Evolutionary conservation across 1,140 invertebrate species (phyloP), one percentile per base, ranked within the genome.

Genomic region (Rhagoletis zephyria): DNA sequence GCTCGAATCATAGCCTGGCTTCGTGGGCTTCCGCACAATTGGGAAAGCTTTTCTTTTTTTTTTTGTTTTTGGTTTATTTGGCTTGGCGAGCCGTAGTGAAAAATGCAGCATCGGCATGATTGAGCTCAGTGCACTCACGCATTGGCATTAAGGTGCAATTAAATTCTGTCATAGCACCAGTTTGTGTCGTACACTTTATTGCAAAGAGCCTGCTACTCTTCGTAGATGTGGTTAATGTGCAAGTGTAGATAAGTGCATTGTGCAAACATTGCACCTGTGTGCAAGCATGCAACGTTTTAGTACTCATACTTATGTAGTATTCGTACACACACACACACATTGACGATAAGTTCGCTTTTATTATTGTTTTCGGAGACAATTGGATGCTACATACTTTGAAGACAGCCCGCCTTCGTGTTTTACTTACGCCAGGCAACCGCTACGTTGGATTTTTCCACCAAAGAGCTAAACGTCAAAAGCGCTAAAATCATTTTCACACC

Each of bases 121-220:
- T 74, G 67, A 74, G 67, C 45, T 4, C 6, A 59, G 45, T 19
- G 6, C 19, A 16, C 74, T 56, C 48, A 14, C 74, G 19, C 74
- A 56, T 81, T 56, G 48, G 74, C 74, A 56, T 81, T 56, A 81
- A 81, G 42, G 74, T 56, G 74, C 74, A 81, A 81, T 81, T 81
- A 81, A 81, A 81, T 59, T 45, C 48, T 51, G 74, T 56, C 48
- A 56, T 56, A 56, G 74, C 48, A n/a, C n/a, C 16, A 19, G 48
- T 81, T 81, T 81, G 56, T 81, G 42, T n/a, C n/a, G 74, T 30
- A 30, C 74, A 56, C 19, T 81, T 81, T 56, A 56, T 81, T 56
- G 45, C 16, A 30, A 10, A 5, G 3, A 48, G 48, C 14, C 74
- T 3, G 0, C 42, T 45, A 56, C 51, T 56, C 16, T 14, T 63